Base-by-base conservation (phyloP, 2,797 vertebrate genomes). In the Lagodon rhomboides region DNA sequence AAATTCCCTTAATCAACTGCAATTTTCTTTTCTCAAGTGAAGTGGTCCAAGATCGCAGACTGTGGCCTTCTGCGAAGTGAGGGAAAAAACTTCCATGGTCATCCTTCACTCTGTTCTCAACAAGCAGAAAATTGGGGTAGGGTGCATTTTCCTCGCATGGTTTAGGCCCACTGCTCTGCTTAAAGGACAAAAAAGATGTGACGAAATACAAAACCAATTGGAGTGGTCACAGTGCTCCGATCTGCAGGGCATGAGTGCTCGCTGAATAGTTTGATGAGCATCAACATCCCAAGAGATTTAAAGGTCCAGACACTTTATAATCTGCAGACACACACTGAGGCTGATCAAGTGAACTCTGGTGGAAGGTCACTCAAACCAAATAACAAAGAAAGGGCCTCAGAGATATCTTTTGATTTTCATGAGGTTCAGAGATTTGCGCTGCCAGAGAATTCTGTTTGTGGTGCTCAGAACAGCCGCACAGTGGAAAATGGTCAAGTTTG, bases 41-140 rank as follows among this genome's bases (percentile, higher is more conserved):
- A 77, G 63, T 20, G 46, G 68, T 79, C 54, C 25, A 44, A 22
- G 27, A 50, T 17, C 0, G 1, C 18, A 54, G 59, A 43, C 67
- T 58, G 59, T 27, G 54, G 55, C 53, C 62, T 62, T 69, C 60
- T 55, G 47, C n/a, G 1, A 30, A 68, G 43, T 30, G 62, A 17
- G 43, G 51, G 15, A 62, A 54, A 54, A 73, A 81, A 73, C 64
- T 51, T 75, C 61, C 27, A 6, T n/a, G 59, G 70, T 77, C 73
- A 80, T 84, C 81, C 71, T 78, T 85, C 68, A 65, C 76, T 87
- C 79, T 80, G 58, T 79, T 85, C 69, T 84, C 78, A 87, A 83
- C 73, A 85, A 71, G 80, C 83, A 84, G 83, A 80, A 85, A 80
- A 85, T 85, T 66, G 58, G 23, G 69, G 41, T 4, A 56, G 75